Evolutionary conservation across 2,797 vertebrate species (phyloP).

Genomic region (Darevskia mixta): DNA sequence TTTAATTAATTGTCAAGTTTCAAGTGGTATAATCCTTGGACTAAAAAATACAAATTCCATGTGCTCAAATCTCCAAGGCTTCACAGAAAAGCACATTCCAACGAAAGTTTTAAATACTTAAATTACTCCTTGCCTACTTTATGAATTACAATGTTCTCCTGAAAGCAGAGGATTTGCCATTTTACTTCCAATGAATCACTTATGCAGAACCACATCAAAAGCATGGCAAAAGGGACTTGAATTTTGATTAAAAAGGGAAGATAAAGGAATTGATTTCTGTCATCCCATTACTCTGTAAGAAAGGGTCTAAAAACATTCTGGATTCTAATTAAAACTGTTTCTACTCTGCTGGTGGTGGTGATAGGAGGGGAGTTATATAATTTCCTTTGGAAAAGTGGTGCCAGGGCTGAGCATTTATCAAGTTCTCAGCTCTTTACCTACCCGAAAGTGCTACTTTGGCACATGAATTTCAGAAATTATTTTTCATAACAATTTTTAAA

Average conservation of each 20-base stretch:
- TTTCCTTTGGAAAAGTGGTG: constrained; percentile 13
- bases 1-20: constrained; percentile 50
- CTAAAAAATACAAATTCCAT: constrained; percentile 13
- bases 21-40: constrained; percentile 27
- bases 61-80: constrained; percentile 35
- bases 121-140: constrained; percentile 42
- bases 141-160: constrained; percentile 35
- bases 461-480: background rate
- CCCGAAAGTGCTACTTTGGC: background rate
- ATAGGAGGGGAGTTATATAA: constrained; percentile 13
- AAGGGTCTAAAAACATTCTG: constrained; percentile 31
- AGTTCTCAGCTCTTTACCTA: background rate
- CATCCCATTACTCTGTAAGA: constrained; percentile 41
- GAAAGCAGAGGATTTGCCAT: constrained; percentile 31
- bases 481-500: background rate
- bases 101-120: constrained; percentile 34
- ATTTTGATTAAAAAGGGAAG: constrained; percentile 52
- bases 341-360: constrained; percentile 18
- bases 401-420: background rate
- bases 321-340: constrained; percentile 41
- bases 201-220: constrained; percentile 52
- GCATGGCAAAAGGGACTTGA: constrained; percentile 36
- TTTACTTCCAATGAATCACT: constrained; percentile 48
- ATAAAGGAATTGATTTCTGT: constrained; percentile 49
- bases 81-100: constrained; percentile 23